Conservation (phyloP, 2,797 vertebrate genomes). For the Centroberyx gerrardi region DNA sequence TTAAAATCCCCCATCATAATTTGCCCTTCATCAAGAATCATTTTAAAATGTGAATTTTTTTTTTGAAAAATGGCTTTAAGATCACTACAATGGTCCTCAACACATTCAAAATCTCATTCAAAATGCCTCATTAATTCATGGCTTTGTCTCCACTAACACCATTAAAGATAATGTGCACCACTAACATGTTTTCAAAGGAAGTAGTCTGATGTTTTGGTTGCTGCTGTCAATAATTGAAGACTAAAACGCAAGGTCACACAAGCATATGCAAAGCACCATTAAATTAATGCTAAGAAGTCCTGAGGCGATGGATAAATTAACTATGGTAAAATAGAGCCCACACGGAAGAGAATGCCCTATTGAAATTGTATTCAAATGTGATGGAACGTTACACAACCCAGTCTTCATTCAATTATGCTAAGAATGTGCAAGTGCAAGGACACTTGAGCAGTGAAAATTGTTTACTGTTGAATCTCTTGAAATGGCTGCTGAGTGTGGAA, state of each 20-base stretch:
- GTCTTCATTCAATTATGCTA: slow-evolving; percentile 65
- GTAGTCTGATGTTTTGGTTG: slow-evolving; percentile 40
- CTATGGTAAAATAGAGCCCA: slow-evolving; percentile 48
- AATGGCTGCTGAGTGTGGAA: slow-evolving; percentile 52
- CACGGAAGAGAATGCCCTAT: slow-evolving; percentile 42
- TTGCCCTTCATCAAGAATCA: background rate
- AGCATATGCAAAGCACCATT: slow-evolving; percentile 52
- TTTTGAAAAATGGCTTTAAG: background rate
- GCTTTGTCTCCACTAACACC: slow-evolving; percentile 20
- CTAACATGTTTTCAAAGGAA: slow-evolving; percentile 38
- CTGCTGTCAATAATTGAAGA: slow-evolving; percentile 50
- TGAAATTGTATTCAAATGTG: slow-evolving; percentile 73
- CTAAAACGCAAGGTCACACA: slow-evolving; percentile 65
- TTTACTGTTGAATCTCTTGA: slow-evolving; percentile 69
- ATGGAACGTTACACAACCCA: slow-evolving; percentile 57
- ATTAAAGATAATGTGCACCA: slow-evolving; percentile 20
- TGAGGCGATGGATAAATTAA: slow-evolving; percentile 59
- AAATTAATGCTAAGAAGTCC: slow-evolving; percentile 58
- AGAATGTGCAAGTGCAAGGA: slow-evolving; percentile 72
- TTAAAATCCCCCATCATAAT: background rate
- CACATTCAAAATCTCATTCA: slow-evolving; percentile 9
- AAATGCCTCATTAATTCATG: background rate
- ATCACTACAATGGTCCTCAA: slow-evolving; percentile 1
- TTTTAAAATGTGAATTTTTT: background rate
- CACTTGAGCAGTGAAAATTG: slow-evolving; percentile 65